Evolutionary conservation across 2,113 vertebrate genomes (phyloP).

Genomic region (Anolis carolinensis): DNA sequence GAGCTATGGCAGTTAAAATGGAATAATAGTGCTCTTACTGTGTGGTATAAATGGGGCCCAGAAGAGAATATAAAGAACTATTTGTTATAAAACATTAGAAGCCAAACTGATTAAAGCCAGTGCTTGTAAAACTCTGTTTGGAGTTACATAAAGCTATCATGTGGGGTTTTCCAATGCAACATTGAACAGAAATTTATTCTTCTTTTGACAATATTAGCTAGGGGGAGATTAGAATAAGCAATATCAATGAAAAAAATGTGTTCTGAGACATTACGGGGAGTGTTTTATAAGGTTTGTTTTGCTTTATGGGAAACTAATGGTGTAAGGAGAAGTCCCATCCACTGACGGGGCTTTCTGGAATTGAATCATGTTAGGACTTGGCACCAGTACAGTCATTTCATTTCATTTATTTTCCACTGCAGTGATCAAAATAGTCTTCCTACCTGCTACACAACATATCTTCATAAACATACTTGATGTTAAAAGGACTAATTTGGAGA

Average conservation of each 20-base stretch:
- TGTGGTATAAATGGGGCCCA: too few relatives aligned
- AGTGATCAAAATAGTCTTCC: constrained; percentile 34
- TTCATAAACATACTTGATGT: constrained; percentile 39
- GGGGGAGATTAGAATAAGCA: background rate
- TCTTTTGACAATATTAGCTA: background rate
- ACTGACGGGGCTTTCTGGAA: background rate
- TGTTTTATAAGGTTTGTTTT: background rate
- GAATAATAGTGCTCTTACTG: too few relatives aligned
- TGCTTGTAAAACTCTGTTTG: background rate
- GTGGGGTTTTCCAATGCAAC: background rate
- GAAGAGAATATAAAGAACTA: too few relatives aligned
- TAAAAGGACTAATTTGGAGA: constrained; percentile 36
- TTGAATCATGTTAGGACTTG: constrained; percentile 28
- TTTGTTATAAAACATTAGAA: background rate
- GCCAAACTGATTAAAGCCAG: background rate
- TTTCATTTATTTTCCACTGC: constrained; percentile 42
- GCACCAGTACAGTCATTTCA: constrained; percentile 41
- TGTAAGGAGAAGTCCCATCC: constrained; percentile 15
- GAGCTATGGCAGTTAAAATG: too few relatives aligned
- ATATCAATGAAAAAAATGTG: background rate
- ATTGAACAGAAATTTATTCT: background rate
- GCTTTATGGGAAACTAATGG: background rate
- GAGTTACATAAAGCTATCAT: background rate
- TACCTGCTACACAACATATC: background rate
- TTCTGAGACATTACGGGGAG: background rate